Conservation (phyloP, 2,797 vertebrate species). For the Pangasius larnaudii region DNA sequence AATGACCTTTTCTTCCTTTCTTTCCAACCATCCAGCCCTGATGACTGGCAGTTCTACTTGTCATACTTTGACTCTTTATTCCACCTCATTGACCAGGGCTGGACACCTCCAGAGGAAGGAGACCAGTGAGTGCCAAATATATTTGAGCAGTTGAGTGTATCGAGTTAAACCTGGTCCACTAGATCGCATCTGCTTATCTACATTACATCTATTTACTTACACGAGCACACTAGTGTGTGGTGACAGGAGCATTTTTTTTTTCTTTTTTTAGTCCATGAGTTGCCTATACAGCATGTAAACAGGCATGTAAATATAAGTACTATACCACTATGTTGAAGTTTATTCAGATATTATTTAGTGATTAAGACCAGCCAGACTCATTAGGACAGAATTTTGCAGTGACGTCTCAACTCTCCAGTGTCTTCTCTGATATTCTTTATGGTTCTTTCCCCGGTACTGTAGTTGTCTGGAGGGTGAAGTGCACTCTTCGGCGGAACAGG, state of each 20-base stretch:
- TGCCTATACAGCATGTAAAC: not conserved
- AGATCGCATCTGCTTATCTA: not conserved
- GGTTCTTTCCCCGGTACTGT: conserved; percentile 2
- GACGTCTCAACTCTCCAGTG: not conserved
- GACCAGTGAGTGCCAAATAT: conserved; percentile 84
- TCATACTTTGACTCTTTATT: conserved; percentile 95
- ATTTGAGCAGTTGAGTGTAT: not conserved
- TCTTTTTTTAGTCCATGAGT: not conserved
- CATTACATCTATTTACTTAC: not conserved
- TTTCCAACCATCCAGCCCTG: conserved; percentile 78
- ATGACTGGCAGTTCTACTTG: conserved; percentile 98
- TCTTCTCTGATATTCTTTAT: not conserved
- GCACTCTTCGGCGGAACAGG: conserved; percentile 83
- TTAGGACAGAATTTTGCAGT: not conserved
- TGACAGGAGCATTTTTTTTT: not conserved
- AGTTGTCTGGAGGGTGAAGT: conserved; percentile 91
- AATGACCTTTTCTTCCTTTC: not conserved
- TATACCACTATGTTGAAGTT: not conserved
- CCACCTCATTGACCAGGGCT: conserved; percentile 88
- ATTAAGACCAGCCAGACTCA: not conserved
- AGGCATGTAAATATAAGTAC: not conserved
- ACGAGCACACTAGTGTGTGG: not conserved
- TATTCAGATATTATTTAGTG: not conserved
- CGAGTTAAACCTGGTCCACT: not conserved
- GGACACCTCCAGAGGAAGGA: conserved; percentile 86